Conservation (phyloP, 1,140 invertebrate genomes). For the Brachionus sp. region DNA sequence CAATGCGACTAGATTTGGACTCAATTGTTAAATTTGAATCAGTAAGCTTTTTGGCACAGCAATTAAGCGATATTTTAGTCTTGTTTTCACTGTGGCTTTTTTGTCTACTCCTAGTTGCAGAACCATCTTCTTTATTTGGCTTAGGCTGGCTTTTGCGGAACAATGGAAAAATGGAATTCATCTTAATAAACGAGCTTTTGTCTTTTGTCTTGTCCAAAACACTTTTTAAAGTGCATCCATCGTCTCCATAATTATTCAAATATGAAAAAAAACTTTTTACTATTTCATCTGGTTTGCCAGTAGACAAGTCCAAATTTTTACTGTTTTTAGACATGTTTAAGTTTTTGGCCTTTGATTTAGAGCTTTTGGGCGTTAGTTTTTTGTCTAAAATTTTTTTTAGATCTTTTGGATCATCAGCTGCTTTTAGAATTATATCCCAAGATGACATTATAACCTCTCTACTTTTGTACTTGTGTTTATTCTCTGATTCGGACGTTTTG, state of each 20-base stretch:
- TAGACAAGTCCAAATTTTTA: not conserved
- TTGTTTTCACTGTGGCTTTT: not conserved
- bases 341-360: not conserved
- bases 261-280: conserved; percentile 37
- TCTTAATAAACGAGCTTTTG: not conserved
- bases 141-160: not conserved
- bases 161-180: not conserved
- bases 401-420: not conserved
- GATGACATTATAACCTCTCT: not conserved
- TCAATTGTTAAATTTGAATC: not conserved
- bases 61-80: not conserved
- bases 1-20: not conserved
- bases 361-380: not conserved
- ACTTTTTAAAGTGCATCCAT: not conserved
- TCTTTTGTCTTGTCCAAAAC: not conserved
- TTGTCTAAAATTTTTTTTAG: not conserved
- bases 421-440: conserved; percentile 3
- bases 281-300: not conserved
- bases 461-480: not conserved
- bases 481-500: not conserved
- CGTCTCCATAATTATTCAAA: conserved; percentile 40
- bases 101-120: not conserved
- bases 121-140: not conserved
- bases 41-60: not conserved
- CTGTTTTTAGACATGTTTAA: not conserved